Base-by-base conservation (phyloP, 2,797 vertebrate species). In the Typhlichthys eigenmanni region DNA sequence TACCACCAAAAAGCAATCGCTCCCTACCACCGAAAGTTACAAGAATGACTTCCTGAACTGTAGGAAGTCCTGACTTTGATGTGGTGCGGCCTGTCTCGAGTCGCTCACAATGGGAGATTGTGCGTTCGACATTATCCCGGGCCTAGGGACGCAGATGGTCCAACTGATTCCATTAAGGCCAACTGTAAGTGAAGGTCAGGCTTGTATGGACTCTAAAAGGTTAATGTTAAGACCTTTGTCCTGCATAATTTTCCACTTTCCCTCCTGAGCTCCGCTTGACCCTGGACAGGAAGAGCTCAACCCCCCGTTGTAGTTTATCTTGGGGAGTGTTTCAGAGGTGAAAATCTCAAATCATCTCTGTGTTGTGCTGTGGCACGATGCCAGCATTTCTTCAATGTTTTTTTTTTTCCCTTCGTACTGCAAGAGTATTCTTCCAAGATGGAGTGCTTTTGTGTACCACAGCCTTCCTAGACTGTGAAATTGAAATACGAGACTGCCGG, bases 111-210 rank as follows among this genome's bases (percentile, higher is more conserved):
- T 72, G 62, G 29, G 49, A 45, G 67, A 65, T 62, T 81, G 69
- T 79, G 61, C 64, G 51, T 51, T 63, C 0, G 54, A 55, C 60
- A 64, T 84, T 73, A 78, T 72, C 52, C 48, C 61, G 54, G 17
- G 19, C 55, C 70, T 72, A 49, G 64, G 48, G 67, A 77, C 68
- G 72, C 75, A 82, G 45, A 68, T 82, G 43, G 57, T 63, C 55
- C 60, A 55, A 50, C 65, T 75, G 71, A 75, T 60, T 68, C 51
- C 64, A 55, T 34, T 55, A 47, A 54, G 16, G 16, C 58, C 63
- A 59, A 60, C 73, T 80, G 47, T 69, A 68, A 67, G 61, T 78
- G 46, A 89, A 89, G 83, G 85, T 83, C 80, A 82, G 49, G 17
- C 38, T 69, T 75, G 66, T 81, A 72, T 84, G 69, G 71, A 77